Evolutionary conservation across 2,797 vertebrate genomes (phyloP).

Genomic region (Loriculus beryllinus): DNA sequence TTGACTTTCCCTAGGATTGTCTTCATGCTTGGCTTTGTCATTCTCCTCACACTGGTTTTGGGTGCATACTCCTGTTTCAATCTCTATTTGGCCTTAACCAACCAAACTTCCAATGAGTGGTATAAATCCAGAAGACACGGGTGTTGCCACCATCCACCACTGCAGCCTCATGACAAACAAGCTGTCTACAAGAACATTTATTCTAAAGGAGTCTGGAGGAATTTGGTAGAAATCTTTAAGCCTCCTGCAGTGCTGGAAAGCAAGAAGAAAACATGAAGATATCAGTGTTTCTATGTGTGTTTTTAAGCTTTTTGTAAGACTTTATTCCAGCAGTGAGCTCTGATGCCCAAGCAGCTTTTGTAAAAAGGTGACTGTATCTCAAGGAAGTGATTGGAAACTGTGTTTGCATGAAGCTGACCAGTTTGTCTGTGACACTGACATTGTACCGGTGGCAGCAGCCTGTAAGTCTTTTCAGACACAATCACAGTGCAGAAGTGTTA

Average conservation of each 20-base stretch:
- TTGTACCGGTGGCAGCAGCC: fast-evolving
- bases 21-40: conserved; percentile 92
- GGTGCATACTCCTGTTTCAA: conserved; percentile 85
- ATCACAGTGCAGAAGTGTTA: background rate
- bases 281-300: fast-evolving
- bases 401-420: background rate
- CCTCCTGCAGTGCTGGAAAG: background rate
- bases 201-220: conserved; percentile 68
- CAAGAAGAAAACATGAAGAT: conserved; percentile 60
- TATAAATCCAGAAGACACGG: conserved; percentile 75
- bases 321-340: background rate
- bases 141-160: background rate
- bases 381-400: background rate
- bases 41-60: conserved; percentile 86
- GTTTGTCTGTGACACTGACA: background rate
- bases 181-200: conserved; percentile 58
- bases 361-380: background rate
- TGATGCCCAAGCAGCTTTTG: background rate
- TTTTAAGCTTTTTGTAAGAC: background rate
- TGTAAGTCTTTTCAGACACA: background rate
- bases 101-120: conserved; percentile 95
- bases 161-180: background rate
- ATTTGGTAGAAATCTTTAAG: conserved; percentile 73
- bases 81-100: conserved; percentile 84
- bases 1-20: conserved; percentile 91